Conservation (phyloP, 2,888 invertebrate genomes). For the Schizaphis graminum region DNA sequence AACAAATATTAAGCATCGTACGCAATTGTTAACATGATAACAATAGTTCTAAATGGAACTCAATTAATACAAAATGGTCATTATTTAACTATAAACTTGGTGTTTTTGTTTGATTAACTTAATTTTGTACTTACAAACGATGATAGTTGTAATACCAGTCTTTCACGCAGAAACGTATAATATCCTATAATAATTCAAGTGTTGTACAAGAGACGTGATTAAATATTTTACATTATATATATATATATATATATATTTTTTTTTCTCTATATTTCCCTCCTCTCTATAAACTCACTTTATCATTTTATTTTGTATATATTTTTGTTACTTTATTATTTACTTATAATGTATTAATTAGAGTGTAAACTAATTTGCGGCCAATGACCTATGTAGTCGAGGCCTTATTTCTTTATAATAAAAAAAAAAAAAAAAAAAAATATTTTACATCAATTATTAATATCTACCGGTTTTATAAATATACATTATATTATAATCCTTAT, state of each 20-base stretch:
- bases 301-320: too few species aligned
- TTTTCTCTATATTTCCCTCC: too few species aligned
- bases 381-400: too few species aligned
- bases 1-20: not conserved
- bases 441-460: not conserved
- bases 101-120: not conserved
- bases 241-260: too few species aligned
- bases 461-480: not conserved
- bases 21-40: not conserved
- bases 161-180: not conserved
- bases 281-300: too few species aligned
- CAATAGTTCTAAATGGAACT: not conserved
- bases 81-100: not conserved
- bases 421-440: not conserved
- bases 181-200: not conserved
- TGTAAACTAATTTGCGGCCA: too few species aligned
- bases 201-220: not conserved
- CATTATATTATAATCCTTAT: not conserved
- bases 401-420: too few species aligned
- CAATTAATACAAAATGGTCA: not conserved
- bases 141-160: not conserved
- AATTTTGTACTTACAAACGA: not conserved
- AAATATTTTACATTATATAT: too few species aligned
- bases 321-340: too few species aligned
- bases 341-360: too few species aligned